Conservation (phyloP, 2,113 vertebrate species). For the Oophaga pumilio region DNA sequence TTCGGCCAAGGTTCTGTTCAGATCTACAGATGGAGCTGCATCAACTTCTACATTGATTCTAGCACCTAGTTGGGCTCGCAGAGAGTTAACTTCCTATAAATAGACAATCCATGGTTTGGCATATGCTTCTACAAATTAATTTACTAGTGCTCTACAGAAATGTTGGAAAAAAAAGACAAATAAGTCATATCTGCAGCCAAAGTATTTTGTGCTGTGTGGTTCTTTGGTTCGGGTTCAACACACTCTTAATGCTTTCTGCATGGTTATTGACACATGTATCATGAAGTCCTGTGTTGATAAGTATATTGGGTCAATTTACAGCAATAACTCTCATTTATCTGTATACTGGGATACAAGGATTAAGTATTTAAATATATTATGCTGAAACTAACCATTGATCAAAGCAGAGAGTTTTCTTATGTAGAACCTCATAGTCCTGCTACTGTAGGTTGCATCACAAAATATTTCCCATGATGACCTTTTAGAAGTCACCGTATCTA, state of each 20-base stretch:
- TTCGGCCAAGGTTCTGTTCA: conserved; percentile 73
- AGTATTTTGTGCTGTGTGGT: neutral
- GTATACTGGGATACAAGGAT: neutral
- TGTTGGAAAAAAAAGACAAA: neutral
- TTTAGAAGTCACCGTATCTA: neutral
- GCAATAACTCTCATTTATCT: no score
- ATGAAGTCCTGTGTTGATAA: no score
- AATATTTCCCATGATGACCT: neutral
- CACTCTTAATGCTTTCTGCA: neutral
- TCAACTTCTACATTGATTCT: conserved; percentile 80
- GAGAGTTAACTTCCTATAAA: conserved; percentile 22
- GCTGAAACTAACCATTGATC: neutral
- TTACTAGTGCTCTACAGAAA: neutral
- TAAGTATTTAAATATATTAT: neutral
- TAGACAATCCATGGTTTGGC: neutral
- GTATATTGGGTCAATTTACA: no score
- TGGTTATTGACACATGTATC: no score
- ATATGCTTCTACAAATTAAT: neutral
- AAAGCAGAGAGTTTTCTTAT: neutral
- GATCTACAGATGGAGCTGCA: conserved; percentile 73
- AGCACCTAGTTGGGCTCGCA: conserved; percentile 27
- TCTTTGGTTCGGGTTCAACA: neutral
- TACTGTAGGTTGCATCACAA: neutral
- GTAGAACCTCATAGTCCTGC: neutral
- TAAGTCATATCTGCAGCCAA: neutral